Conservation (phyloP, 30 jellyfish, hydroid and myxozoan genomes). For the Hydractinia echinata region DNA sequence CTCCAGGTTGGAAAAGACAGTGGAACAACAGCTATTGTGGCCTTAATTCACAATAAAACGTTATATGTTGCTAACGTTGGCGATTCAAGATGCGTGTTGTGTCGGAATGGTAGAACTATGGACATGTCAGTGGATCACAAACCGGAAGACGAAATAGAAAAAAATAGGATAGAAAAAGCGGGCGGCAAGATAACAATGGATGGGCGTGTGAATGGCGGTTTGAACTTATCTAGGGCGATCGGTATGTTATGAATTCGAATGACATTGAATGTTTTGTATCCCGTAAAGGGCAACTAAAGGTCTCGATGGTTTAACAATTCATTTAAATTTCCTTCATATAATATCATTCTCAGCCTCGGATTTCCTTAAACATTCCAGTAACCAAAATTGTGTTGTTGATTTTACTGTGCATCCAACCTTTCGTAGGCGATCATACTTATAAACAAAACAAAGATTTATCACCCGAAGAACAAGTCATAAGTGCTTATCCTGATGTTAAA, state of each 20-base stretch:
- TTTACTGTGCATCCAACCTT: not conserved
- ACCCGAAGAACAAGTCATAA: slow-evolving; percentile 65
- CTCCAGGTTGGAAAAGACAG: slow-evolving; percentile 83
- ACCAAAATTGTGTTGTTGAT: no score
- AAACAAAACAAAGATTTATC: slow-evolving; percentile 53
- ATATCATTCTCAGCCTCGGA: no score
- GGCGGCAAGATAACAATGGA: slow-evolving; percentile 75
- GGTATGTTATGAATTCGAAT: slow-evolving; percentile 34
- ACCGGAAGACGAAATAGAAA: slow-evolving; percentile 80
- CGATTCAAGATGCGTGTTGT: slow-evolving; percentile 78
- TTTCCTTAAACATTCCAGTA: no score
- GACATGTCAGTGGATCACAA: slow-evolving; percentile 86
- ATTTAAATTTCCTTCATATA: no score
- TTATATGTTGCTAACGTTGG: slow-evolving; percentile 85
- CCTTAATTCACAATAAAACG: slow-evolving; percentile 46
- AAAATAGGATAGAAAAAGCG: slow-evolving; percentile 59
- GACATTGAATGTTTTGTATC: no score
- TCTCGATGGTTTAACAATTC: no score
- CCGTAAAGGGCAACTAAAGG: no score
- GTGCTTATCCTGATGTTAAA: slow-evolving; percentile 64
- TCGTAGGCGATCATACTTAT: slow-evolving; percentile 73
- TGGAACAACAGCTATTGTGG: slow-evolving; percentile 93
- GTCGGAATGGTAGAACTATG: slow-evolving; percentile 61
- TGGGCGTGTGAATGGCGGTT: slow-evolving; percentile 89
- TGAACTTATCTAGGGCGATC: slow-evolving; percentile 74